Base-by-base conservation (phyloP, 2,888 invertebrate species). In the Phorcus lineatus region DNA sequence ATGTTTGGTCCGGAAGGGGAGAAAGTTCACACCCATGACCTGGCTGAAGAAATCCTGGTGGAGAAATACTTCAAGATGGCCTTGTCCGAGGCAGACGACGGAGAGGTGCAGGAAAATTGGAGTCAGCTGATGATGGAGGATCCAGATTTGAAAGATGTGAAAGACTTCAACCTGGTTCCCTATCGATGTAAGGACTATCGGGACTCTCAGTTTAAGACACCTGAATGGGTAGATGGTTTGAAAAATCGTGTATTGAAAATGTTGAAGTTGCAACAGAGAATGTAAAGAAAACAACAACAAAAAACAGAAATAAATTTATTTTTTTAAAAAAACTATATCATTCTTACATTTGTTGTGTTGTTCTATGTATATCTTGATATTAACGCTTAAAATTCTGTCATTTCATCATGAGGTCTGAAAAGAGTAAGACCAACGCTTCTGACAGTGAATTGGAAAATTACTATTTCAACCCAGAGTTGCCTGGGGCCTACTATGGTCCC, bases 21-120 rank as follows among this genome's bases (percentile, higher is more conserved):
- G 16, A 13, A 0, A 36, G 70, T 70, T 11, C 70, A 70, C 40
- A 70, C 31, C n/a, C 19, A 22, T 17, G 31, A 70, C 9, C 11
- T 70, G 31, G 17, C 70, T 17, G 70, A 70, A 31, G 36, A 70
- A 40, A 16, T 31, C 7, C 24, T 36, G 40, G 70, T 70, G 16
- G 70, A 70, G 36, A 70, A 70, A 31, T 70, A 70, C 31, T 70
- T 70, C 70, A 70, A 70, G 36, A 70, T 40, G 40, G 70, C 70
- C 9, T 19, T 70, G 70, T 36, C 40, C 9, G 70, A 70, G 2
- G 70, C 19, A 11, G 40, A 40, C n/a, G 70, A 70, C 9, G 70
- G 40, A 36, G 36, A 70, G 17, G 70, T 70, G 11, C 70, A 36
- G 40, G 70, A 70, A 31, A 70, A 70, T 31, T 70, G 70, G 70